Conservation (phyloP, 2,113 vertebrate species). For the Pampusana beccarii region DNA sequence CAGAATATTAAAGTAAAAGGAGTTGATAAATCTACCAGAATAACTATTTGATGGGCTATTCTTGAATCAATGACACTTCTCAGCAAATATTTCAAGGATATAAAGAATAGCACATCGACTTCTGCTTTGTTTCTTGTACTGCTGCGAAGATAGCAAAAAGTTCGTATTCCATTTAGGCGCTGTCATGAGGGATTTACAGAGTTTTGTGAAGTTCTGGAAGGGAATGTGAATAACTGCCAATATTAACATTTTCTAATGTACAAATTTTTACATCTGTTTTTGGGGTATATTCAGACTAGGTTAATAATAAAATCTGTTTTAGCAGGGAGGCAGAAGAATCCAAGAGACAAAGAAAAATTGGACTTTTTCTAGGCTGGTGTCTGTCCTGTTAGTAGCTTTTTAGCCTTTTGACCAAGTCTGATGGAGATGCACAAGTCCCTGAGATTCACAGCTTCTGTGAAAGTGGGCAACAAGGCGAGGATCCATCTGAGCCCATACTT, state of each 20-base stretch:
- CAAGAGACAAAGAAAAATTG: background rate
- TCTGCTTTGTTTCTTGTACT: constrained; percentile 35
- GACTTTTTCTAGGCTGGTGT: background rate
- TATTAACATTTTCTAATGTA: constrained; percentile 48
- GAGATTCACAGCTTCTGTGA: background rate
- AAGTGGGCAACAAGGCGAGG: background rate
- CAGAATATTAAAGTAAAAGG: constrained; percentile 10
- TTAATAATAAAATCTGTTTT: background rate
- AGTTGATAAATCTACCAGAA: constrained; percentile 1
- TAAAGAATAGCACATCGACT: background rate
- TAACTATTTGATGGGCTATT: background rate
- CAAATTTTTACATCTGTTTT: constrained; percentile 41
- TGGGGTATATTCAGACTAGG: background rate
- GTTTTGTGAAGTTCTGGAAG: constrained; percentile 45
- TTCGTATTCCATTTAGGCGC: constrained; percentile 1
- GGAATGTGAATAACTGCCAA: constrained; percentile 45
- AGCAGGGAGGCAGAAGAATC: background rate
- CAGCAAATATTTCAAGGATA: background rate
- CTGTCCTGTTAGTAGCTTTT: background rate
- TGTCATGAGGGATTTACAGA: background rate
- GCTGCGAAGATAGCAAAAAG: constrained; percentile 16
- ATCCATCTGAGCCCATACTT: background rate
- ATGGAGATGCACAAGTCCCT: background rate
- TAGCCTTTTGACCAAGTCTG: background rate
- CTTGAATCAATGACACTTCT: background rate